These are phyloP conservation scores for Cydia pomonella DNA, from an alignment of 1,140 invertebrate species.

Conservation along the genomic window DNA sequence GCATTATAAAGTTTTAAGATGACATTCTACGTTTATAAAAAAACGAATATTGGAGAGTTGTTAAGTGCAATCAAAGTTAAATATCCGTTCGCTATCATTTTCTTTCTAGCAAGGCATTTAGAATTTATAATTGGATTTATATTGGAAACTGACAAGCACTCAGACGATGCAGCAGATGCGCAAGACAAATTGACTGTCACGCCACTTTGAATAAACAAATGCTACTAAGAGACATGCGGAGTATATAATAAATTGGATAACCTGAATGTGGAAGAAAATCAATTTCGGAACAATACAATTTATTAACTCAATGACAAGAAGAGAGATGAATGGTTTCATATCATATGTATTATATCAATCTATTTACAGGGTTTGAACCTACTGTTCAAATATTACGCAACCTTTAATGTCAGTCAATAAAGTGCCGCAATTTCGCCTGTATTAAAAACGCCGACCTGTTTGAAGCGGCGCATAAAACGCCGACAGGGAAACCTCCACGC, in stretches of 20 bases:
- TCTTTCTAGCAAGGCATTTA: not conserved
- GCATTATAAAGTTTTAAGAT: too few species aligned
- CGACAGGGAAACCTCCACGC: constrained; percentile 32
- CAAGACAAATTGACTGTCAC: constrained; percentile 26
- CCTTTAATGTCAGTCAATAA: not conserved
- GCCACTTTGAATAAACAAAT: constrained; percentile 9
- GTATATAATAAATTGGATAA: not conserved
- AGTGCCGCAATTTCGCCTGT: not conserved
- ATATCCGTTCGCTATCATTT: not conserved
- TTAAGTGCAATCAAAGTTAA: not conserved
- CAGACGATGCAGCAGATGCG: not conserved
- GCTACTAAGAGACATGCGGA: not conserved
- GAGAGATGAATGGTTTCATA: not conserved
- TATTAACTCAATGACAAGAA: not conserved
- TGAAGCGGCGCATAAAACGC: constrained; percentile 11
- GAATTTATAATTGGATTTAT: constrained; percentile 10
- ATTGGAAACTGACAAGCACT: not conserved
- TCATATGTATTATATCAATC: not conserved
- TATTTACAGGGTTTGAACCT: not conserved
- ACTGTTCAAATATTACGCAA: not conserved
- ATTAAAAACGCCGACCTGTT: constrained; percentile 22
- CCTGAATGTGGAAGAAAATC: not conserved
- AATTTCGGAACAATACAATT: not conserved
- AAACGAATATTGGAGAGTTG: too few species aligned
- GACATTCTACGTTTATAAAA: too few species aligned